phyloP scores from a whole-genome alignment of 2,888 invertebrate species.

The Nephrotoma flavescens region DNA sequence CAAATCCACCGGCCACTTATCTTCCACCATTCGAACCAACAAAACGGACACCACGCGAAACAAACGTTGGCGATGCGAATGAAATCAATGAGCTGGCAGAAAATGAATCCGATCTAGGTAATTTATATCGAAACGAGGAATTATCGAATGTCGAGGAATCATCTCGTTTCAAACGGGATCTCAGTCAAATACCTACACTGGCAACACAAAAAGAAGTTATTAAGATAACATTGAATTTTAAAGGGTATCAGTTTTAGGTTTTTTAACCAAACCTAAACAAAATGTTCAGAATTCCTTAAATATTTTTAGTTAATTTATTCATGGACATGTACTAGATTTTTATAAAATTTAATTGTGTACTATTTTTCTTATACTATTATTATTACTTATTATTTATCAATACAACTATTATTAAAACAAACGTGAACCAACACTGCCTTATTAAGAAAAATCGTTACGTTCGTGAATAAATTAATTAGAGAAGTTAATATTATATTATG shows the following conservation, averaged over 20 bases:
- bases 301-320: neutral
- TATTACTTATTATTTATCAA: neutral
- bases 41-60: neutral
- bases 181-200: neutral
- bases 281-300: neutral
- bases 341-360: neutral
- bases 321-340: neutral
- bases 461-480: neutral
- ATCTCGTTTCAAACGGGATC: neutral
- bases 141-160: neutral
- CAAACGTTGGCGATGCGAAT: neutral
- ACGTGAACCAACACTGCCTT: neutral
- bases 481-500: neutral
- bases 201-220: slow-evolving; percentile 12
- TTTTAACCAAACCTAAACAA: neutral
- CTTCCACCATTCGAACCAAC: slow-evolving; percentile 18
- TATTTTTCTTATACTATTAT: neutral
- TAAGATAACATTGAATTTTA: slow-evolving; percentile 14
- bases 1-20: slow-evolving; percentile 20
- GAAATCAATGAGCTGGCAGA: neutral
- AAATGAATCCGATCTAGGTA: neutral
- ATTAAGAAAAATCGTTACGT: neutral
- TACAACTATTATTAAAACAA: neutral
- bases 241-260: slow-evolving; percentile 12
- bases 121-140: neutral